Evolutionary conservation across 2,797 vertebrate species (phyloP), one percentile per base, ranked within the genome.

Genomic region (Rhinichthys osculus): DNA sequence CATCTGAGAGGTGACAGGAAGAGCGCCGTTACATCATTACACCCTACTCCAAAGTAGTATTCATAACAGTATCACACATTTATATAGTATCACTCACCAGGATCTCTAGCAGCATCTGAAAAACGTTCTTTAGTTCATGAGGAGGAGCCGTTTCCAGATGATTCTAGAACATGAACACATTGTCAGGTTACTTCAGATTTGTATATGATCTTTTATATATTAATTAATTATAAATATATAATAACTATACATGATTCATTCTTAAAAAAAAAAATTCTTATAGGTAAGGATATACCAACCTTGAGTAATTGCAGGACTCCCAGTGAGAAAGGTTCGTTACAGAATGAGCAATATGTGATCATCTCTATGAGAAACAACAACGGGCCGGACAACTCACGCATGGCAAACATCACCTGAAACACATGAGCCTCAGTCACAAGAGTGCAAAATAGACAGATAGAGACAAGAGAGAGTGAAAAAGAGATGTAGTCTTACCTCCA

Each of bases 121-220:
- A 99, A 69, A 97, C 94, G 78, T 99, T 99, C 94, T 99, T 99
- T 86, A 99, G 94, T 88, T 99, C 98, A 87, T 99, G 98, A 89
- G 98, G 97, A 2, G 98, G 98, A 84, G 98, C 98, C 0, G 96
- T 97, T 93, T 99, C 98, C 92, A 99, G 94, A 86, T 99, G 98
- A 86, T 96, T 97, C 98, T 99, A 91, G 0, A 50, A 54, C 21
- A 23, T 16, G 42, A 57, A 27, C 10, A 40, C 52, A 23, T 16
- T 27, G 14, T 1, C 10, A 14, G 30, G 33, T 52, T 5, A 47
- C 47, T 16, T 47, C 44, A 33, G 77, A 47, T 23, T 30, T 52
- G 50, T 54, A 8, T 1, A 35, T 13, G 44, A 6, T 7, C 11
- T 23, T 35, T 76, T 44, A 69, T 69, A 35, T 35, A 35, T 62